Conservation (phyloP, 2,113 vertebrate genomes). For the Trichechus manatus region DNA sequence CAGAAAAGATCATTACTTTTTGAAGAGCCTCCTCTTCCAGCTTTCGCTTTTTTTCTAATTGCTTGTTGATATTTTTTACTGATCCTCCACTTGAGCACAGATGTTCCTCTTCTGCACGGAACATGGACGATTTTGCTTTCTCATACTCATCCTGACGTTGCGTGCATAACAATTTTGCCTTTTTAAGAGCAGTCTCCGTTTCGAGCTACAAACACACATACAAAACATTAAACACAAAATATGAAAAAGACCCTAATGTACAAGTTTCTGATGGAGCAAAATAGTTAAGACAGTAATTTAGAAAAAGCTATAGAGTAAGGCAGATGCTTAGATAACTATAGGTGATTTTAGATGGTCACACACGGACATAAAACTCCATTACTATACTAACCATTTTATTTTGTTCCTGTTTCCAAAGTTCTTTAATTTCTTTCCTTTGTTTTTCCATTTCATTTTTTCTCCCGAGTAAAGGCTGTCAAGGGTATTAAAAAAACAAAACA, state of each 20-base stretch:
- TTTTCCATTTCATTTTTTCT: slow-evolving; percentile 97
- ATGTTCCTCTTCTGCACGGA: slow-evolving; percentile 95
- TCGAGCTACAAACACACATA: slow-evolving; percentile 91
- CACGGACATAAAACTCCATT: neutral
- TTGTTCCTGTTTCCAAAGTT: slow-evolving; percentile 97
- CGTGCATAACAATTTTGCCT: slow-evolving; percentile 93
- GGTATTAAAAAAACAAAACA: slow-evolving; percentile 66
- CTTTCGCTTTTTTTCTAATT: slow-evolving; percentile 94
- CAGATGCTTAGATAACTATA: neutral
- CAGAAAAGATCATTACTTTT: slow-evolving; percentile 89
- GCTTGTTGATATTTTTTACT: slow-evolving; percentile 90
- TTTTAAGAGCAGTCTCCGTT: slow-evolving; percentile 93
- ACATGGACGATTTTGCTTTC: slow-evolving; percentile 94
- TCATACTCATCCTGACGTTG: slow-evolving; percentile 98
- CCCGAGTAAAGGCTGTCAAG: slow-evolving; percentile 93
- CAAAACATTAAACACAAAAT: slow-evolving; percentile 58
- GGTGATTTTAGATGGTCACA: slow-evolving; percentile 11
- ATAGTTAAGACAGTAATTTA: neutral
- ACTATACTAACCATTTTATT: slow-evolving; percentile 95
- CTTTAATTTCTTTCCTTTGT: slow-evolving; percentile 97
- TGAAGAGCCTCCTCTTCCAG: slow-evolving; percentile 96
- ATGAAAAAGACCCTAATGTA: neutral
- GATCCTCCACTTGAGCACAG: slow-evolving; percentile 85
- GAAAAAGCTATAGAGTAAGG: slow-evolving; percentile 31
- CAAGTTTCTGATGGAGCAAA: neutral